These are phyloP conservation scores for Brachyrhaphis roseni DNA, from an alignment of 2,797 vertebrate species.

Conservation along the genomic window DNA sequence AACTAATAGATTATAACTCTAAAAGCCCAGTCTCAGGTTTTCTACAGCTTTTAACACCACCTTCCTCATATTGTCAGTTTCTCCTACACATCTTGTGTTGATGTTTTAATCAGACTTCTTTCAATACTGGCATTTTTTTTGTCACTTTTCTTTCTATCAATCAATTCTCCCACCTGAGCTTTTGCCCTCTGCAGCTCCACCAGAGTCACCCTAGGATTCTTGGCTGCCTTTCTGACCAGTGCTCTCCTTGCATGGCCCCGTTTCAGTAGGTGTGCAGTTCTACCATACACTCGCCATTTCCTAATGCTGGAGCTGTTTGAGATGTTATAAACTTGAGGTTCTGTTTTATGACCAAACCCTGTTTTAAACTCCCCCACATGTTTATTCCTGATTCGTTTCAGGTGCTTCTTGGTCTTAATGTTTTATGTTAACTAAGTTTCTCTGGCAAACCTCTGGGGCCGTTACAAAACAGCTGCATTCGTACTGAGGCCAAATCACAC, in stretches of 20 bases:
- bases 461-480: background rate
- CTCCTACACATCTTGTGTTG: background rate
- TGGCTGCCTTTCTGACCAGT: background rate
- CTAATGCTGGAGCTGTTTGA: background rate
- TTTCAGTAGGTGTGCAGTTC: background rate
- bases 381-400: background rate
- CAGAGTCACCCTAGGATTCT: background rate
- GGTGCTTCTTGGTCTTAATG: background rate
- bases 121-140: background rate
- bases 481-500: background rate
- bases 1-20: background rate
- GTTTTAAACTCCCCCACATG: background rate
- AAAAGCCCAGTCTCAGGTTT: background rate
- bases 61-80: background rate
- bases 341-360: background rate
- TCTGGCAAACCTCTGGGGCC: background rate
- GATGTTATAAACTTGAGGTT: background rate
- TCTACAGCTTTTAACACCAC: background rate
- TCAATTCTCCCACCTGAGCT: background rate
- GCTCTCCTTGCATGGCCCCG: no score
- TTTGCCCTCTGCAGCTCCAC: background rate
- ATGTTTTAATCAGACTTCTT: background rate
- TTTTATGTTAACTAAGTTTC: background rate
- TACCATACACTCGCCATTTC: background rate
- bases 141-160: background rate